Evolutionary conservation across 30 jellyfish, hydroid and myxozoan genomes (phyloP), one percentile per base, ranked within the genome.

Genomic region (Haliclystus octoradiatus): DNA sequence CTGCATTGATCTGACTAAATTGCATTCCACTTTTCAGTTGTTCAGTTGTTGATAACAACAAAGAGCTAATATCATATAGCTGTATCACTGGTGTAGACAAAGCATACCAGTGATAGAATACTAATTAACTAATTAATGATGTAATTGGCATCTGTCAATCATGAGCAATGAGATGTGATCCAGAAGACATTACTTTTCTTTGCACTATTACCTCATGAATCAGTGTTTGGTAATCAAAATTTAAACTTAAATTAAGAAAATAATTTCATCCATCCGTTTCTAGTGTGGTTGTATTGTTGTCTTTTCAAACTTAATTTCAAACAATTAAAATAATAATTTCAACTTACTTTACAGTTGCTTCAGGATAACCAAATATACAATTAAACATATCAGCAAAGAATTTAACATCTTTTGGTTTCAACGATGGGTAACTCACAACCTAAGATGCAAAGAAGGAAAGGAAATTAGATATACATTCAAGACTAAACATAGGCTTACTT

Each of bases 391-490:
- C 72, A 31, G 29, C 63, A 49, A 86, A 80, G 66, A 86, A 86
- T 34, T 69, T 75, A 19, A 86, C 75, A 15, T 94, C 68, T 47
- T 77, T 66, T 80, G 71, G 74, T 34, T 86, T 94, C 46, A 86
- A 50, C 0, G 88, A 69, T 15, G 92, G 94, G 49, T 79, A 86
- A 32, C 85, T 86, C 28, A 79, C 94, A 52, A 86, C 90, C 96
- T 85, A 69, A 1, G 64, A 65, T 60, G 2, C 29, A 29, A 9
- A 30, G 61, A 27, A 3, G 2, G 31, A 33, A 33, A 71, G 27
- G 50, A 35, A 64, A 64, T 31, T 9, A 27, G 63, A 49, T 29
- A 5, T 61, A 60, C 19, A 15, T 5, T 24, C 34, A 27, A 71
- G 2, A 2, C 29, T 19, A 52, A 15, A 47, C 5, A 52, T 13